These are phyloP conservation scores for Tichodroma muraria DNA, from an alignment of 2,113 vertebrate genomes.

Conservation along the genomic window DNA sequence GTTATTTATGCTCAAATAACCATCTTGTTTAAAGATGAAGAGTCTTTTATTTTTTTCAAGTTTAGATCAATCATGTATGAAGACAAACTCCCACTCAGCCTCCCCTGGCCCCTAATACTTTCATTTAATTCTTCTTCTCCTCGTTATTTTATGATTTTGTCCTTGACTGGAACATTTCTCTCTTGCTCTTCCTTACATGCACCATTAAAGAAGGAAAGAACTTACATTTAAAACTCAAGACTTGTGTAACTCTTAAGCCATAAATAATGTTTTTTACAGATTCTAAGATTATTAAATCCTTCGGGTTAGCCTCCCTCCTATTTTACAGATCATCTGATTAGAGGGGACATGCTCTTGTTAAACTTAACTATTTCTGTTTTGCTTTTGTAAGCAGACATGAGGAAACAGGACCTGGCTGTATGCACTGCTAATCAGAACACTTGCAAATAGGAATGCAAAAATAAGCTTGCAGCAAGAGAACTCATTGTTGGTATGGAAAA, in stretches of 20 bases:
- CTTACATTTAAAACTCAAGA: not conserved
- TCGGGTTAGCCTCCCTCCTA: slow-evolving; percentile 14
- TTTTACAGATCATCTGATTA: slow-evolving; percentile 13
- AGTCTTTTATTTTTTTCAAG: not conserved
- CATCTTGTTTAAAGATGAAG: slow-evolving; percentile 19
- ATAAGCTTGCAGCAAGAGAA: not conserved
- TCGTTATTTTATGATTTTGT: slow-evolving; percentile 56
- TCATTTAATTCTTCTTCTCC: slow-evolving; percentile 33
- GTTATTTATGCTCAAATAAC: slow-evolving; percentile 50
- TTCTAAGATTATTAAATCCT: slow-evolving; percentile 31
- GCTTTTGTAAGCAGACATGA: not conserved
- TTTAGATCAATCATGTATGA: slow-evolving; percentile 55
- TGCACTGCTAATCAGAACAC: not conserved
- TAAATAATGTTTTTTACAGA: slow-evolving; percentile 50
- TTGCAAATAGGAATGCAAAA: not conserved
- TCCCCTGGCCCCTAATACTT: slow-evolving; percentile 33
- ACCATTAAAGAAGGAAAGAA: slow-evolving; percentile 9
- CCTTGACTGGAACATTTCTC: slow-evolving; percentile 61
- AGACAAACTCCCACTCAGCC: slow-evolving; percentile 44
- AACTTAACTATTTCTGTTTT: slow-evolving; percentile 13
- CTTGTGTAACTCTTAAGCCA: not conserved
- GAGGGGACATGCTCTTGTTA: not conserved
- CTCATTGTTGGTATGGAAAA: not conserved
- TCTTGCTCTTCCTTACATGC: slow-evolving; percentile 40
- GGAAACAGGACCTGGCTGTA: not conserved